phyloP scores from a whole-genome alignment of 2,888 invertebrate genomes.

The Apodemia zela region DNA sequence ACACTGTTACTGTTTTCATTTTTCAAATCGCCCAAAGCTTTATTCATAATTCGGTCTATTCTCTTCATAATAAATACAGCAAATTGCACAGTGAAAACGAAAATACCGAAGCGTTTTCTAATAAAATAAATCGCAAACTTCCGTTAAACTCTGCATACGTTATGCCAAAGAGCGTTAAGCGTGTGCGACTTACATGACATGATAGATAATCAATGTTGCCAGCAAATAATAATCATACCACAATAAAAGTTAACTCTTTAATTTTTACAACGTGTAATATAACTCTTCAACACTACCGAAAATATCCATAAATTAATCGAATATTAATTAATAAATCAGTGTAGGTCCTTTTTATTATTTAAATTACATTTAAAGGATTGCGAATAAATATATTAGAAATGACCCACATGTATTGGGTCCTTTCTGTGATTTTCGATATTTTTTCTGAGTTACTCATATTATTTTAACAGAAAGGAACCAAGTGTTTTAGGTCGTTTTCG shows the following conservation, averaged over 20 bases:
- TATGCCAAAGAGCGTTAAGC: too few relatives aligned
- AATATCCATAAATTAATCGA: conserved; percentile 9
- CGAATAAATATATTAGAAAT: conserved; percentile 18
- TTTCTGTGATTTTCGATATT: conserved; percentile 19
- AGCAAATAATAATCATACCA: not conserved
- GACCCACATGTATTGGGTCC: conserved; percentile 15
- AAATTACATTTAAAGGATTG: conserved; percentile 15
- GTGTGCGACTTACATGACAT: too few relatives aligned
- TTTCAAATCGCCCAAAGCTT: conserved; percentile 10
- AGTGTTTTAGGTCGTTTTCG: conserved; percentile 17
- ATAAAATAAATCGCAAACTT: too few relatives aligned
- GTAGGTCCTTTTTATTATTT: conserved; percentile 15
- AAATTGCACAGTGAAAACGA: too few relatives aligned
- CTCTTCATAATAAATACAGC: not conserved
- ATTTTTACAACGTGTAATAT: not conserved
- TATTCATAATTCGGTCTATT: conserved; percentile 16
- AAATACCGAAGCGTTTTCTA: too few relatives aligned
- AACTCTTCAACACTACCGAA: not conserved
- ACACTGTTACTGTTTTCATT: not conserved
- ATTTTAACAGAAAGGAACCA: conserved; percentile 18
- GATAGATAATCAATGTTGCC: too few relatives aligned
- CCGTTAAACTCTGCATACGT: too few relatives aligned
- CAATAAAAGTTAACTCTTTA: not conserved
- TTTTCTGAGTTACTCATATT: conserved; percentile 16
- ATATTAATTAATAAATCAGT: conserved; percentile 15